Evolutionary conservation across 2,797 vertebrate genomes (phyloP).

Genomic region (Aldrovandia affinis): DNA sequence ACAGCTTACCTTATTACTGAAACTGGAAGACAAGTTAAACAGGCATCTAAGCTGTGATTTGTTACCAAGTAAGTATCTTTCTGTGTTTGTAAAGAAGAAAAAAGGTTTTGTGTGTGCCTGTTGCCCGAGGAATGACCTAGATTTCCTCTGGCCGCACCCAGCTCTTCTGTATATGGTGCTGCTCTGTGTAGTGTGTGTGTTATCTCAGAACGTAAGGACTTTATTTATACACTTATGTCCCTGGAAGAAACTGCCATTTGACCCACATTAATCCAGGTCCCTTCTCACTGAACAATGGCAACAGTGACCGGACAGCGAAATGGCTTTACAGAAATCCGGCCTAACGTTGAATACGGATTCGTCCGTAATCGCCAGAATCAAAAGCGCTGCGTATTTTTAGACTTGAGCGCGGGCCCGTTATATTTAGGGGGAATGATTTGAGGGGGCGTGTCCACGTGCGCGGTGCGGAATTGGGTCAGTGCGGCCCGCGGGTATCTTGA

Average conservation of each 20-base stretch:
- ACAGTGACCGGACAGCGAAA: not conserved
- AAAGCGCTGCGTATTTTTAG: too few relatives aligned
- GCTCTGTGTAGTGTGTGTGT: not conserved
- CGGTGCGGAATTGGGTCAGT: not conserved
- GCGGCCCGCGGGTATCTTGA: not conserved
- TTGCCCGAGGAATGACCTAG: not conserved
- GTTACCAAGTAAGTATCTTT: constrained; percentile 81
- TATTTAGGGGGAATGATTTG: too few relatives aligned
- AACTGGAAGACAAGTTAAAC: constrained; percentile 97
- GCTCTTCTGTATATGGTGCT: not conserved
- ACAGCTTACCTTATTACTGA: constrained; percentile 92
- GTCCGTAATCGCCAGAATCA: not conserved
- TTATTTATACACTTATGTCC: not conserved
- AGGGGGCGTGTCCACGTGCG: too few relatives aligned
- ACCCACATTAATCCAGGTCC: not conserved
- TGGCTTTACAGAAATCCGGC: not conserved
- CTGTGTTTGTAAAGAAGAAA: not conserved
- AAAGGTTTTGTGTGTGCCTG: not conserved
- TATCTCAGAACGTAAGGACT: constrained; percentile 15
- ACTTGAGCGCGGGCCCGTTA: too few relatives aligned
- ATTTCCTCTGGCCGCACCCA: not conserved
- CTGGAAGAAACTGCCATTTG: not conserved
- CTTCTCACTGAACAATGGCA: not conserved
- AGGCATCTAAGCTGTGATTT: constrained; percentile 97
- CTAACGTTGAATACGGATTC: not conserved